phyloP scores from a whole-genome alignment of 2,113 vertebrate species.

The Antigone vipio region DNA sequence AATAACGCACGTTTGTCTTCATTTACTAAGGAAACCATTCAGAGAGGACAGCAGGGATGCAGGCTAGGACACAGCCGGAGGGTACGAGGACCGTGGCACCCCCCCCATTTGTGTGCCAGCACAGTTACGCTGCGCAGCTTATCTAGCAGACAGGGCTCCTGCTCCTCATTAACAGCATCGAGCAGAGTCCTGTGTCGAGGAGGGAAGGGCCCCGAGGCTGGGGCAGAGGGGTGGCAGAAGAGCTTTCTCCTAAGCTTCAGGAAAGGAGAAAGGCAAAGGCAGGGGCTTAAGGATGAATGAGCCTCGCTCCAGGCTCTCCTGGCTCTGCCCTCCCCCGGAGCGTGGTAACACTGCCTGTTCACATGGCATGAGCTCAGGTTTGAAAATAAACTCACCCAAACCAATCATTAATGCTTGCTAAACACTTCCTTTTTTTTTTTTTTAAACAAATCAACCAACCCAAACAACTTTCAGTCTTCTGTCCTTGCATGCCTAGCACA shows the following conservation, averaged over 20 bases:
- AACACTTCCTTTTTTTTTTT: not conserved
- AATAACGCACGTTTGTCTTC: not conserved
- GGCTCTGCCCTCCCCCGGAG: not conserved
- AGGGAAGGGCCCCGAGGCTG: not conserved
- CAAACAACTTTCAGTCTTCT: not conserved
- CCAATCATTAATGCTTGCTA: not conserved
- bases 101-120: not conserved
- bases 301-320: not conserved
- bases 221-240: not conserved
- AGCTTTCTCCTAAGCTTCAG: not conserved
- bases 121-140: not conserved
- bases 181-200: not conserved
- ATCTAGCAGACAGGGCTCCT: not conserved
- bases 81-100: not conserved
- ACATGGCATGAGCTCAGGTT: not conserved
- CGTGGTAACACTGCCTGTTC: not conserved
- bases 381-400: not conserved
- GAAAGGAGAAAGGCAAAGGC: not conserved
- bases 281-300: not conserved
- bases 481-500: not conserved
- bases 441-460: not conserved
- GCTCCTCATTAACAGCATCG: not conserved
- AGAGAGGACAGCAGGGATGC: not conserved
- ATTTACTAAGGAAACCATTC: not conserved
- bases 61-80: not conserved